Base-by-base conservation (phyloP, 2,797 vertebrate species). In the Aphelocoma californica region DNA sequence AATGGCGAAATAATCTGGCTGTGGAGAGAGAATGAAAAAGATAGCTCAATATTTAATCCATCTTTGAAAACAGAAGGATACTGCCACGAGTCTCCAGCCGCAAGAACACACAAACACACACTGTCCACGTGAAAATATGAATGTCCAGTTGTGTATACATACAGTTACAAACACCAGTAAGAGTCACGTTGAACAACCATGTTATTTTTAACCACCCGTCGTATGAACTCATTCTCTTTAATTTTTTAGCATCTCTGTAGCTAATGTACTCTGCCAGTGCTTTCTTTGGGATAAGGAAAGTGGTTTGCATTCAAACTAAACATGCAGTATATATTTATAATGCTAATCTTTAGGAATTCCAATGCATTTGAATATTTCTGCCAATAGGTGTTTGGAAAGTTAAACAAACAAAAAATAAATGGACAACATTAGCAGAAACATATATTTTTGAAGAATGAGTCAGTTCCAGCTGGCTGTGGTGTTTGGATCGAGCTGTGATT, bases 401-500 rank as follows among this genome's bases (percentile, higher is more conserved):
- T 69, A 75, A 89, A 82, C 28, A 70, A 92, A 81, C 34, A 47
- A 88, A 74, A 81, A 80, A 73, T 23, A 84, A 80, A 86, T 2
- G 50, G 51, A 21, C 40, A 73, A 62, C 61, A 80, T 56, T 31
- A 90, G 42, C 54, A 62, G 71, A 82, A 94, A 84, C 67, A 57
- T 50, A 6, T 79, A 86, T 80, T 93, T 94, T 82, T 93, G 45
- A 94, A 57, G 86, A 92, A 87, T 86, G 60, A 94, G 61, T 91
- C 69, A 24, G 77, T 90, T 95, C 95, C 90, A 95, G 88, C 81
- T 95, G 86, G 86, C 78, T 45, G n/a, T n/a, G 48, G n/a, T 87
- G 48, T 58, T 71, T 80, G 50, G 74, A 90, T 25, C 0, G 16
- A 88, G 61, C 29, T 73, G 60, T 74, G 60, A 90, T 92, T 93